phyloP scores from a whole-genome alignment of 2,888 invertebrate genomes.

The Agrotis ipsilon region DNA sequence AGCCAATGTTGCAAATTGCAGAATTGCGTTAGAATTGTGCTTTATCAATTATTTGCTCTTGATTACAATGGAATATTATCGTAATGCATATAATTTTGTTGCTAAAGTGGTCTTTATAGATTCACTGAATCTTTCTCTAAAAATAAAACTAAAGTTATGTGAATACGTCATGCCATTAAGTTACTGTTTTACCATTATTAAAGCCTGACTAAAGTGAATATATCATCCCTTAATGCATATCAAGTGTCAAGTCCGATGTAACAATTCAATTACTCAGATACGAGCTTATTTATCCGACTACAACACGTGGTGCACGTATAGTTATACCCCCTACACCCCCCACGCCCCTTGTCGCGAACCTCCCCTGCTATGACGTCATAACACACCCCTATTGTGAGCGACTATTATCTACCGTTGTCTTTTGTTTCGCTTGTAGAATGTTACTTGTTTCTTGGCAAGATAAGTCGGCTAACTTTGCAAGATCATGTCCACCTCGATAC shows the following conservation, averaged over 20 bases:
- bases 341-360: constrained; percentile 13
- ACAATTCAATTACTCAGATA: constrained; percentile 36
- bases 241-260: constrained; percentile 23
- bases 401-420: constrained; percentile 33
- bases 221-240: constrained; percentile 14
- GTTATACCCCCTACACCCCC: background rate
- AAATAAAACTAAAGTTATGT: too few relatives aligned
- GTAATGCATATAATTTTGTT: too few relatives aligned
- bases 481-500: background rate
- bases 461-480: background rate
- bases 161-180: too few relatives aligned
- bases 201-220: background rate
- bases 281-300: constrained; percentile 13
- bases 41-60: too few relatives aligned
- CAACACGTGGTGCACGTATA: constrained; percentile 18
- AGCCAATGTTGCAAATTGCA: too few relatives aligned
- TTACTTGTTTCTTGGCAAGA: constrained; percentile 5
- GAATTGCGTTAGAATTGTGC: too few relatives aligned
- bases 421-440: constrained; percentile 26
- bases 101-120: too few relatives aligned
- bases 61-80: too few relatives aligned
- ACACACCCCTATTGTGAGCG: constrained; percentile 38
- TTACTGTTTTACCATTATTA: too few relatives aligned
- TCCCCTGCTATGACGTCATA: constrained; percentile 45
- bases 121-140: too few relatives aligned